Evolutionary conservation across 1,140 invertebrate genomes (phyloP).

Genomic region (Mylabris phalerata): DNA sequence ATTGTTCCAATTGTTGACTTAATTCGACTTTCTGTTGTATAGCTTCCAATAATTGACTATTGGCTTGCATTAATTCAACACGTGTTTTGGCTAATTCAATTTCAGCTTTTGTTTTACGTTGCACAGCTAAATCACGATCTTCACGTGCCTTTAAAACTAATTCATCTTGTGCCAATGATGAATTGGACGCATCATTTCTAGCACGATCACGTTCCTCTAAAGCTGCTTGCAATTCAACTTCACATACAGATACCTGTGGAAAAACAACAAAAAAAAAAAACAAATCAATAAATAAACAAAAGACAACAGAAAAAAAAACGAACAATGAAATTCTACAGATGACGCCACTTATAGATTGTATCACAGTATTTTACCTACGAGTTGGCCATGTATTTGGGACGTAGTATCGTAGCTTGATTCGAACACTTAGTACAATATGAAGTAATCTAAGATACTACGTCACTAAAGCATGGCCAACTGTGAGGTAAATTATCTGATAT

Average conservation of each 20-base stretch:
- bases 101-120: conserved; percentile 79
- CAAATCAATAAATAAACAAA: no score
- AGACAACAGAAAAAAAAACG: no score
- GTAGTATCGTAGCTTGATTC: no score
- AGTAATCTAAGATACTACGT: no score
- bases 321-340: background rate
- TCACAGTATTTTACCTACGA: no score
- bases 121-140: conserved; percentile 79
- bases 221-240: conserved; percentile 72
- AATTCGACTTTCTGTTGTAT: conserved; percentile 92
- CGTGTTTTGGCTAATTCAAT: conserved; percentile 80
- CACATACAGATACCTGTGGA: conserved; percentile 63
- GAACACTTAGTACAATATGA: no score
- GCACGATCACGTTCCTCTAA: conserved; percentile 76
- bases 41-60: conserved; percentile 88
- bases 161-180: conserved; percentile 66
- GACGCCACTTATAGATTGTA: no score
- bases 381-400: no score
- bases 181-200: conserved; percentile 62
- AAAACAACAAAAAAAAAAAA: background rate
- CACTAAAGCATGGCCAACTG: no score
- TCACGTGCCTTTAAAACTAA: conserved; percentile 72
- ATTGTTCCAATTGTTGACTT: conserved; percentile 90
- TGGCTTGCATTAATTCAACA: conserved; percentile 86
- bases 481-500: no score